phyloP scores from a whole-genome alignment of 35 echinoderm and acorn worm species.

The Strongylocentrotus purpuratus region DNA sequence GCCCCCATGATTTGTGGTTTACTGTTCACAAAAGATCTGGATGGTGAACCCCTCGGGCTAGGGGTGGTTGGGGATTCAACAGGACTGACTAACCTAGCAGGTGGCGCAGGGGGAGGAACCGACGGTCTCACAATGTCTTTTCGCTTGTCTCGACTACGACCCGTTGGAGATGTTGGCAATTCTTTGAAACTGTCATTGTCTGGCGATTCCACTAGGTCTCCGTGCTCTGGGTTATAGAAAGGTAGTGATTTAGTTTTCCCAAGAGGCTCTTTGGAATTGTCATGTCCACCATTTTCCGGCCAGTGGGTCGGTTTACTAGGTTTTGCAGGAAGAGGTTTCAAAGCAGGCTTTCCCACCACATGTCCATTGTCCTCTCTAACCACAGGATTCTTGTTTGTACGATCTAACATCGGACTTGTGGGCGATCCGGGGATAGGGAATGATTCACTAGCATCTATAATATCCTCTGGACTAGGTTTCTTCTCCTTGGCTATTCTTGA shows the following conservation, averaged over 20 bases:
- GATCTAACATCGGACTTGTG: slow-evolving; percentile 71
- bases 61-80: slow-evolving; percentile 62
- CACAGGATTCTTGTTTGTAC: slow-evolving; percentile 49
- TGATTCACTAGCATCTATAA: slow-evolving; percentile 16
- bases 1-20: slow-evolving; percentile 68
- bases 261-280: slow-evolving; percentile 65
- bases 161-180: slow-evolving; percentile 51
- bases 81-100: slow-evolving; percentile 47
- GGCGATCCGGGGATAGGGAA: slow-evolving; percentile 64
- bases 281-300: slow-evolving; percentile 50
- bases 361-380: slow-evolving; percentile 21
- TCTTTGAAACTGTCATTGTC: slow-evolving; percentile 60
- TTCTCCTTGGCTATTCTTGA: slow-evolving; percentile 45
- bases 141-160: slow-evolving; percentile 60
- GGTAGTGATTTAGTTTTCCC: slow-evolving; percentile 80
- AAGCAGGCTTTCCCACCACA: slow-evolving; percentile 23
- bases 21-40: slow-evolving; percentile 58
- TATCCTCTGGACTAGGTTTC: slow-evolving; percentile 52
- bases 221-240: slow-evolving; percentile 30
- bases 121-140: slow-evolving; percentile 64
- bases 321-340: slow-evolving; percentile 71
- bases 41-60: slow-evolving; percentile 66
- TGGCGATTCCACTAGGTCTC: neutral
- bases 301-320: slow-evolving; percentile 49
- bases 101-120: slow-evolving; percentile 73